Evolutionary conservation across 1,140 invertebrate species (phyloP), one percentile per base, ranked within the genome.

Genomic region (Ruditapes philippinarum): DNA sequence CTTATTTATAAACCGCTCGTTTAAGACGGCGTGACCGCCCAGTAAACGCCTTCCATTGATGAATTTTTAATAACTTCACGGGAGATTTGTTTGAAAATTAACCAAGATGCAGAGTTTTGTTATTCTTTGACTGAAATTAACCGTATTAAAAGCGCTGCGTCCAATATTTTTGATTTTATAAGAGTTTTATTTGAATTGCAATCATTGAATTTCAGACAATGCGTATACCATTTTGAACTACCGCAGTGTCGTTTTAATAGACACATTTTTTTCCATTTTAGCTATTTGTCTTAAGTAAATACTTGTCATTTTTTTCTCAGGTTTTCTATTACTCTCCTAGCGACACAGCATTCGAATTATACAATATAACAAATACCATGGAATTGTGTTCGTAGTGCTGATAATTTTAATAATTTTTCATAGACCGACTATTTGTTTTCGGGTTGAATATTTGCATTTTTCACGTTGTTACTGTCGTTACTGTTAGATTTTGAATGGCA

Each of bases 131-230:
- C 54, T 62, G 65, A 81, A 28, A 42, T 38, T 33, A 65, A 19
- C 33, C 31, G 22, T 40, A 62, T 62, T 81, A 38, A 62, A 80
- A 62, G 36, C 79, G 65, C 57, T 62, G 54, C 19, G 25, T 7
- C 22, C 65, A 84, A 73, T 84, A 70, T 84, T 84, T 70, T 84
- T 5, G n/a, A n/a, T n/a, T n/a, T n/a, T n/a, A n/a, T n/a, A n/a
- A n/a, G 82, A 33, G 33, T 84, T 84, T 54, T 28, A 84, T 84
- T 84, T 36, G 36, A 65, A 38, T 17, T 33, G 42, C 25, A 25
- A 33, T 51, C 17, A 19, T 4, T 5, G 14, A 33, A 31, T 17
- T 70, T 7, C 19, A 22, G 11, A 22, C 49, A 57, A 19, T 22
- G 65, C 49, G 74, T 74, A 84, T 38, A 17, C 19, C 25, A 84